phyloP scores from a whole-genome alignment of 1,140 invertebrate species.

The Macrotrachela quadricornifera region DNA sequence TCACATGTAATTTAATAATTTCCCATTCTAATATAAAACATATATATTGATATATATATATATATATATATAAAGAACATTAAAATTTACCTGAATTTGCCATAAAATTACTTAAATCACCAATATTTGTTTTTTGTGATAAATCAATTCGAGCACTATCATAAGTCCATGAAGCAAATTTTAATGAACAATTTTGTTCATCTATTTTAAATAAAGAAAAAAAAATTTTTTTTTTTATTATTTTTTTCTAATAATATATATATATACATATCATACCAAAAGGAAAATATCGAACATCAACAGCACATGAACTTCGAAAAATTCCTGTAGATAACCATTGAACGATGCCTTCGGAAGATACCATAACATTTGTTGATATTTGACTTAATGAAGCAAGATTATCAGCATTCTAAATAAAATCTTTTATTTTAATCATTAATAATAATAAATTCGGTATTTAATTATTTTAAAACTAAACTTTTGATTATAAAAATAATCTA shows the following conservation, averaged over 20 bases:
- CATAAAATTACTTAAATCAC: constrained; percentile 31
- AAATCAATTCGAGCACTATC: constrained; percentile 9
- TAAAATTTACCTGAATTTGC: constrained; percentile 20
- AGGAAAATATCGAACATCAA: constrained; percentile 68
- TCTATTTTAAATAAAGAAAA: background rate
- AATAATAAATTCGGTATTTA: no score
- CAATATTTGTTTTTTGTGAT: constrained; percentile 16
- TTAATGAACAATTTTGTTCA: constrained; percentile 1
- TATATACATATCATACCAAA: constrained; percentile 46
- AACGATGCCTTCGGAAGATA: constrained; percentile 5
- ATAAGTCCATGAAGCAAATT: constrained; percentile 2
- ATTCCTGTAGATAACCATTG: constrained; percentile 89
- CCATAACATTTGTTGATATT: constrained; percentile 8
- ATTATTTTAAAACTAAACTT: no score
- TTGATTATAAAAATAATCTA: no score
- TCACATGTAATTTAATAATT: constrained; percentile 46
- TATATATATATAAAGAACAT: background rate
- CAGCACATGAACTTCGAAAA: constrained; percentile 90
- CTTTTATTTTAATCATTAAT: no score
- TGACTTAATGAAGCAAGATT: constrained; percentile 2
- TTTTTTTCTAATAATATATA: constrained; percentile 69
- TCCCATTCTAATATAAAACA: constrained; percentile 33
- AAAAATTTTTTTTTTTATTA: no score
- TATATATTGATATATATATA: background rate
- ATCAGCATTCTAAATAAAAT: constrained; percentile 6